These are phyloP conservation scores for Syngnathus acus DNA, from an alignment of 2,797 vertebrate genomes.

Conservation along the genomic window DNA sequence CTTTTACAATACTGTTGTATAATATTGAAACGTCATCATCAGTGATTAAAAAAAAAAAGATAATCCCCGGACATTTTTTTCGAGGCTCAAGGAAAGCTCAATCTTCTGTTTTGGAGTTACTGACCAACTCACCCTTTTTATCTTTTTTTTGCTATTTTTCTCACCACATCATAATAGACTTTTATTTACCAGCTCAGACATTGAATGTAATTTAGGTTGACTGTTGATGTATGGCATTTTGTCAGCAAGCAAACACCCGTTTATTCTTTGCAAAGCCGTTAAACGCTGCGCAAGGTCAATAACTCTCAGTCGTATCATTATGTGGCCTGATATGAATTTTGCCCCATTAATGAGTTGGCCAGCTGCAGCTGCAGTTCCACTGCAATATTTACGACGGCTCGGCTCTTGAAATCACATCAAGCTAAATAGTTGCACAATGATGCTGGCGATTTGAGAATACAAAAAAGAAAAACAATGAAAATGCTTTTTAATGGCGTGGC, in stretches of 20 bases:
- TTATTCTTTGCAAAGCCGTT: constrained; percentile 10
- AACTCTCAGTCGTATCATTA: constrained; percentile 34
- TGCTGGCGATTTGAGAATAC: background rate
- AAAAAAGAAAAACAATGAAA: background rate
- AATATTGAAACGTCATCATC: background rate
- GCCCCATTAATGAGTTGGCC: constrained; percentile 40
- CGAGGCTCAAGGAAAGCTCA: background rate
- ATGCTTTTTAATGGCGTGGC: background rate
- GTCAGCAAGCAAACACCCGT: background rate
- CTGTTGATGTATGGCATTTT: background rate
- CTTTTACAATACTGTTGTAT: background rate
- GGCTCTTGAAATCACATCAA: background rate
- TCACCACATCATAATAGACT: background rate
- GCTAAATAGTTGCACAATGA: background rate
- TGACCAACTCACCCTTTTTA: background rate
- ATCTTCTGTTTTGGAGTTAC: background rate
- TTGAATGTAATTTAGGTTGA: background rate
- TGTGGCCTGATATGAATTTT: constrained; percentile 46
- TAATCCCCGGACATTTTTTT: background rate
- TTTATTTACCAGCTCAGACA: background rate
- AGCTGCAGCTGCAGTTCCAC: constrained; percentile 21
- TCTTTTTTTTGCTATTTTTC: background rate
- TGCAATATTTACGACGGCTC: background rate
- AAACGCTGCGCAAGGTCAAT: constrained; percentile 52
- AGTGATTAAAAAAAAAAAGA: background rate